These are phyloP conservation scores for Megatriorchis doriae DNA, from an alignment of 2,113 vertebrate species.

Conservation along the genomic window DNA sequence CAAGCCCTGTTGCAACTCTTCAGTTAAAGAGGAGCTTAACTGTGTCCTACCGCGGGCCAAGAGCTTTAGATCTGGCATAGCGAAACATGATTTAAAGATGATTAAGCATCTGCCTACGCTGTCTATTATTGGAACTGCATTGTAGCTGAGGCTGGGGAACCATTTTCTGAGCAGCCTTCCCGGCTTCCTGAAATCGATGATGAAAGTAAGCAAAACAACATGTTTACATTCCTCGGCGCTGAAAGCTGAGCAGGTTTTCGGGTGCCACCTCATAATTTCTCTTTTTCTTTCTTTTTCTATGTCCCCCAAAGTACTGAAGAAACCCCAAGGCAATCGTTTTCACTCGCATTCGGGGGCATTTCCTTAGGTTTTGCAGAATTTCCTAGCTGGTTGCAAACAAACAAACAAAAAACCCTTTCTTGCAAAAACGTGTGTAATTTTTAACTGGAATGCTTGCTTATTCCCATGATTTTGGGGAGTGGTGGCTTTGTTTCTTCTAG, in stretches of 20 bases:
- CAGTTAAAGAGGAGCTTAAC: constrained; percentile 35
- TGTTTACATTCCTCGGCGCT: neutral
- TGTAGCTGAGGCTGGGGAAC: neutral
- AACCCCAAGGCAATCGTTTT: fast-evolving
- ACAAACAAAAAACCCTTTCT: neutral
- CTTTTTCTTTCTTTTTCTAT: neutral
- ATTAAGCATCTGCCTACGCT: neutral
- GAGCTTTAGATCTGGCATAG: neutral
- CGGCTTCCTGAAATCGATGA: neutral
- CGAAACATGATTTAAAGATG: neutral
- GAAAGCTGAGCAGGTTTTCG: neutral
- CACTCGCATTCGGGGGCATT: fast-evolving
- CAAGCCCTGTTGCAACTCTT: neutral
- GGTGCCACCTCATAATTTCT: neutral
- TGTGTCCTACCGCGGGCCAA: neutral
- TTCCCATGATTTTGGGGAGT: neutral
- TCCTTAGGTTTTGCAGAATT: neutral
- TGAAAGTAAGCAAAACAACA: neutral
- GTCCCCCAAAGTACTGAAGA: neutral
- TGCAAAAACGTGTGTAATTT: neutral
- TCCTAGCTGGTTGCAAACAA: neutral
- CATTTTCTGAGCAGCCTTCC: constrained; percentile 3
- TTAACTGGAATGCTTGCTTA: neutral
- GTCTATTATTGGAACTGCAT: constrained; percentile 12
- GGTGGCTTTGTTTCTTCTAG: neutral